A percentile compares a stretch with the other conserved stretches of the same genome.
Conservation (phyloP, 2,113 vertebrate species). For the Alosa alosa region DNA sequence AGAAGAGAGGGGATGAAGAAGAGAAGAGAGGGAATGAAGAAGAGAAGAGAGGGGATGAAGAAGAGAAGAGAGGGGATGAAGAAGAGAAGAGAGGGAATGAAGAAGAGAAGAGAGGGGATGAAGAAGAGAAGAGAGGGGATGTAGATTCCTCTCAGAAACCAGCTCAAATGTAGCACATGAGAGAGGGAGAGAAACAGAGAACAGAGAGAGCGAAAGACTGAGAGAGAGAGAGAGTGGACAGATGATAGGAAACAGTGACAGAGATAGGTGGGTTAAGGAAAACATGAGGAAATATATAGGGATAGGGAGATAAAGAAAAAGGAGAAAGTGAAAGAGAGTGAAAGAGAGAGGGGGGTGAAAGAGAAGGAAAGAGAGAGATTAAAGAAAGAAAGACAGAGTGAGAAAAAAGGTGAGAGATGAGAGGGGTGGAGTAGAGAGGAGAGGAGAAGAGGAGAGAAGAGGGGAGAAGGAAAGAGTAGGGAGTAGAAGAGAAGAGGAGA, state of each 20-base stretch:
- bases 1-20: not conserved
- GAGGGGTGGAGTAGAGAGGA: no score
- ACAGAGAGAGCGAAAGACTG: not conserved
- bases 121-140: not conserved
- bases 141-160: no score
- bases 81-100: not conserved
- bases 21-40: not conserved
- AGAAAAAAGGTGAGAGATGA: not conserved
- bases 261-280: conserved; percentile 49
- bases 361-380: not conserved
- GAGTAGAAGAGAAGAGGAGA: not conserved
- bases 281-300: conserved; percentile 40
- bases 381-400: not conserved
- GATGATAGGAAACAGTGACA: no score
- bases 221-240: no score
- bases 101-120: not conserved
- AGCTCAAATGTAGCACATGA: not conserved
- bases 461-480: no score
- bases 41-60: no score
- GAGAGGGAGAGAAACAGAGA: not conserved
- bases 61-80: not conserved
- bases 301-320: not conserved
- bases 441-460: no score
- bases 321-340: not conserved
- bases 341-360: not conserved